These are phyloP conservation scores for Pomatostomus ruficeps DNA, from an alignment of 2,113 vertebrate genomes.

Conservation along the genomic window DNA sequence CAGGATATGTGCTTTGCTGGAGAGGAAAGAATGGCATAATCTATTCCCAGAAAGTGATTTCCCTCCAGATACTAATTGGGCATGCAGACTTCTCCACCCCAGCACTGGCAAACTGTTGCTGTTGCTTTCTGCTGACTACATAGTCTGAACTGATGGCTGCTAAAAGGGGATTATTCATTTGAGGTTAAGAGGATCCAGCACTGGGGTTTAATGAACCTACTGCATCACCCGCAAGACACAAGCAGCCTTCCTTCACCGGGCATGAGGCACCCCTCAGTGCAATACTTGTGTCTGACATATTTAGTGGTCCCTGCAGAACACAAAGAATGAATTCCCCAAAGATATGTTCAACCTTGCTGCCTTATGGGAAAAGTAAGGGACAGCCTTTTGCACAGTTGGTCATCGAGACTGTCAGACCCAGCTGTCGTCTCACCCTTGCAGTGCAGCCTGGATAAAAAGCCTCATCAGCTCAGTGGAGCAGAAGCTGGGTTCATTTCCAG, in stretches of 20 bases:
- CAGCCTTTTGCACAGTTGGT: neutral
- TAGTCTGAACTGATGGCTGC: neutral
- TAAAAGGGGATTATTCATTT: neutral
- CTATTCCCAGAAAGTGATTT: neutral
- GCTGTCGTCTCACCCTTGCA: neutral
- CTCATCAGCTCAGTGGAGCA: neutral
- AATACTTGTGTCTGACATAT: neutral
- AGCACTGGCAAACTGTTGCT: neutral
- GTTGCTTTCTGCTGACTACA: neutral
- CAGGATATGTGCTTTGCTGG: neutral
- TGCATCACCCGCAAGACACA: neutral
- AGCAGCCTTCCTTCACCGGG: neutral
- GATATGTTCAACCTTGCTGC: neutral
- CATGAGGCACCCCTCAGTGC: neutral
- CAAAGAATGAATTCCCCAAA: neutral
- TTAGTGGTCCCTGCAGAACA: conserved; percentile 6
- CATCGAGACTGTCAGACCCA: neutral
- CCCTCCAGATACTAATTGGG: neutral
- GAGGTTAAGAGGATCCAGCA: neutral
- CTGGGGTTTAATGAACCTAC: neutral
- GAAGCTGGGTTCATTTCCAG: neutral
- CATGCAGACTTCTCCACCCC: neutral
- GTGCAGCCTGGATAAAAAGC: neutral
- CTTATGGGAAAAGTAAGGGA: neutral
- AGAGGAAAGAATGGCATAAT: neutral